These are phyloP conservation scores for Phengaris arion DNA, from an alignment of 2,888 invertebrate genomes.

Conservation along the genomic window DNA sequence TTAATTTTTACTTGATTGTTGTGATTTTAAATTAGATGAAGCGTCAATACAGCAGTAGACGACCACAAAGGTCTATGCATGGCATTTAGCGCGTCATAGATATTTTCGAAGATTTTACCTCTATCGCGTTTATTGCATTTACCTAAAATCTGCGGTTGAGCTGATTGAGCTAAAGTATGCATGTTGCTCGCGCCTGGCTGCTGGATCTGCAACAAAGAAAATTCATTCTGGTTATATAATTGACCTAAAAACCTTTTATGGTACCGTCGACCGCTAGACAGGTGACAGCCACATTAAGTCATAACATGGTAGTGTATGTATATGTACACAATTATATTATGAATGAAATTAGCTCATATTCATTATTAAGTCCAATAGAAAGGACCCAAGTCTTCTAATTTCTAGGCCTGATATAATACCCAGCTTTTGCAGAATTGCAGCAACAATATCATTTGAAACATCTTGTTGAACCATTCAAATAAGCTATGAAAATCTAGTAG, in stretches of 20 bases:
- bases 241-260: constrained; percentile 5
- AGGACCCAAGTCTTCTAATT: no score
- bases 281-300: background rate
- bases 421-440: background rate
- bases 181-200: constrained; percentile 68
- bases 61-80: no score
- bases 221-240: constrained; percentile 30
- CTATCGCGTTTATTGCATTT: constrained; percentile 39
- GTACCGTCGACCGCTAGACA: background rate
- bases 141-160: constrained; percentile 68
- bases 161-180: constrained; percentile 68
- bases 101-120: no score
- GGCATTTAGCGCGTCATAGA: no score
- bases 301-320: background rate
- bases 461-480: background rate
- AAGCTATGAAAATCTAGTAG: background rate
- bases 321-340: no score
- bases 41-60: no score
- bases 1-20: no score
- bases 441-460: background rate
- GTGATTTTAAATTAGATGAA: no score
- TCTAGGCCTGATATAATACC: background rate
- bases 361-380: no score
- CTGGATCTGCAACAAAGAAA: constrained; percentile 66
- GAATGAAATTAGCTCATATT: no score